Conservation (phyloP, 2,888 invertebrate species). For the Cosmia pyralina region DNA sequence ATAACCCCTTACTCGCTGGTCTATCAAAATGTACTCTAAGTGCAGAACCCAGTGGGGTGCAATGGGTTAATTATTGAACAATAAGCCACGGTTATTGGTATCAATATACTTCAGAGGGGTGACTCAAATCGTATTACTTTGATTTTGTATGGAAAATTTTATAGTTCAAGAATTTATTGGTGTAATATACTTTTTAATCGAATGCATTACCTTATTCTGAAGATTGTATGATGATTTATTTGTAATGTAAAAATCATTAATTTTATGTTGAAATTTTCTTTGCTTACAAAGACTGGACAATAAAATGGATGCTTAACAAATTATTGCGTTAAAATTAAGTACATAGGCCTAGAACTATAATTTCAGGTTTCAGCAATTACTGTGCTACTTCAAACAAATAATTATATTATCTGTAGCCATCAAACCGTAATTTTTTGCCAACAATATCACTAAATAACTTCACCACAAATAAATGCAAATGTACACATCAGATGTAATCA, state of each 20-base stretch:
- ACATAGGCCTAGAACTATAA: not conserved
- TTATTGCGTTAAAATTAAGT: not conserved
- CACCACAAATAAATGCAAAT: constrained; percentile 29
- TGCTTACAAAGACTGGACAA: not conserved
- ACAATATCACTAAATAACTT: not conserved
- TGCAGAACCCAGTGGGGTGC: constrained; percentile 49
- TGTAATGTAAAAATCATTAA: not conserved
- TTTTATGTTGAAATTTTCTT: not conserved
- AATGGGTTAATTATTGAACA: constrained; percentile 76
- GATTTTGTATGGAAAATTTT: constrained; percentile 35
- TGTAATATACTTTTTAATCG: not conserved
- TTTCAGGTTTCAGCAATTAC: not conserved
- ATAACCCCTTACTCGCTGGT: constrained; percentile 45
- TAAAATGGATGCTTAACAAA: not conserved
- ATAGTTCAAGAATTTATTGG: constrained; percentile 2
- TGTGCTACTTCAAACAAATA: not conserved
- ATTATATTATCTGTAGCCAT: not conserved
- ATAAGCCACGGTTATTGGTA: constrained; percentile 76
- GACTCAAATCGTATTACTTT: constrained; percentile 59
- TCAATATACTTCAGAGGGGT: constrained; percentile 69
- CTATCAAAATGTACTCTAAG: constrained; percentile 61
- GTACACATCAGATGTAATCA: constrained; percentile 53
- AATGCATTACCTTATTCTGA: not conserved
- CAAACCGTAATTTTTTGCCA: not conserved
- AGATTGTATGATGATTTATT: not conserved